Conservation (phyloP, 2,797 vertebrate genomes). For the Babyrousa celebensis region DNA sequence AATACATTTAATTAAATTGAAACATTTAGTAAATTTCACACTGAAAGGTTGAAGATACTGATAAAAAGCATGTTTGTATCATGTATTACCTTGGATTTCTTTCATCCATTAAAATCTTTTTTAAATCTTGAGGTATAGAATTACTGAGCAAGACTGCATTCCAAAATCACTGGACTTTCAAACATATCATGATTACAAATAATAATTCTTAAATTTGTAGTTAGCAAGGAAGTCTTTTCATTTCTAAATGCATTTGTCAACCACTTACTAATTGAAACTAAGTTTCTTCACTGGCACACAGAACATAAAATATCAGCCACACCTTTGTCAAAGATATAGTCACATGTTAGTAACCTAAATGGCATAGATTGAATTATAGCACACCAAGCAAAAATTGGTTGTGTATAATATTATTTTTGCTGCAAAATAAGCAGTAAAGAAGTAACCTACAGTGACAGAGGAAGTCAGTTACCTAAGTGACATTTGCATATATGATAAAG, state of each 20-base stretch:
- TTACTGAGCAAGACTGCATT: not conserved
- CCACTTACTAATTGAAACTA: conserved; percentile 48
- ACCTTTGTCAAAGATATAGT: not conserved
- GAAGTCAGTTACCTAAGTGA: conserved; percentile 1
- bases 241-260: conserved; percentile 33
- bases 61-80: not conserved
- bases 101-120: not conserved
- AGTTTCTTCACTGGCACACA: not conserved
- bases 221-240: not conserved
- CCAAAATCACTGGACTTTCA: conserved; percentile 23
- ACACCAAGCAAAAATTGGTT: not conserved
- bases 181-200: not conserved
- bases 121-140: conserved; percentile 32
- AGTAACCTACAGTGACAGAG: not conserved
- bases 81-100: not conserved
- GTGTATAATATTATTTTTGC: not conserved
- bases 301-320: not conserved
- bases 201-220: conserved; percentile 34
- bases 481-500: not conserved
- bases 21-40: conserved; percentile 35
- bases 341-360: not conserved
- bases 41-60: not conserved
- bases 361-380: conserved; percentile 12
- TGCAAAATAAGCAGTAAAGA: conserved; percentile 49
- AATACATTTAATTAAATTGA: not conserved